A percentile compares a stretch with the other conserved stretches of the same genome.
Conservation (phyloP, 92 coral and sea anemone genomes). For the Epizoanthus fatuus region DNA sequence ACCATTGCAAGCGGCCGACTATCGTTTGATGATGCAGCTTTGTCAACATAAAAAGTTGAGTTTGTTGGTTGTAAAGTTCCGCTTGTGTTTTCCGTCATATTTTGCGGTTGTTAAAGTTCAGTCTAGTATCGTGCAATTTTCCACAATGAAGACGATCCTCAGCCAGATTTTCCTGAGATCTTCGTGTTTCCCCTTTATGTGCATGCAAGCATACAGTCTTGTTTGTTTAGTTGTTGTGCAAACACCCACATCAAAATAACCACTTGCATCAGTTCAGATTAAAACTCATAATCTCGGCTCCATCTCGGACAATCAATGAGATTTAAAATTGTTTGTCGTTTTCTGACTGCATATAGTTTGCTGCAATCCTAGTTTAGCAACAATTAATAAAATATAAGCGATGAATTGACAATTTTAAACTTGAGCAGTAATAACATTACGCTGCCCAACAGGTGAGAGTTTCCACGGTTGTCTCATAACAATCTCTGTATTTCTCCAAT, state of each 20-base stretch:
- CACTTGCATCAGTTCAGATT: neutral
- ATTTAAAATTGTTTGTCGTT: too few relatives aligned
- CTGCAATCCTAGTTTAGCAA: too few relatives aligned
- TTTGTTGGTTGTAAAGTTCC: constrained; percentile 10
- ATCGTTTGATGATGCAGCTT: neutral
- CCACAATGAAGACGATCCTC: neutral
- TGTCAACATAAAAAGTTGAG: neutral
- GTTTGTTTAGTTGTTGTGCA: constrained; percentile 14
- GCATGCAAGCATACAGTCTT: neutral
- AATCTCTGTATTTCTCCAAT: too few relatives aligned
- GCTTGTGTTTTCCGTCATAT: constrained; percentile 1
- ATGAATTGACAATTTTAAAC: too few relatives aligned
- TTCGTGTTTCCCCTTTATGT: neutral
- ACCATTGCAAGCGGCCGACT: constrained; percentile 38
- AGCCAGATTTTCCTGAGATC: neutral
- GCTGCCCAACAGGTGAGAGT: too few relatives aligned
- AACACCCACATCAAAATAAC: neutral
- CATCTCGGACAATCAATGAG: neutral
- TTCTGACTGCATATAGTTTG: too few relatives aligned
- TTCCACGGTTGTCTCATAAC: too few relatives aligned
- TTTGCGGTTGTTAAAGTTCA: neutral
- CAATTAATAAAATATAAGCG: too few relatives aligned
- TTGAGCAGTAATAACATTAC: too few relatives aligned
- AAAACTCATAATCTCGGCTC: neutral
- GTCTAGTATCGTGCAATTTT: neutral